Conservation (phyloP, 2,888 invertebrate genomes). For the Lepidonotus clava region DNA sequence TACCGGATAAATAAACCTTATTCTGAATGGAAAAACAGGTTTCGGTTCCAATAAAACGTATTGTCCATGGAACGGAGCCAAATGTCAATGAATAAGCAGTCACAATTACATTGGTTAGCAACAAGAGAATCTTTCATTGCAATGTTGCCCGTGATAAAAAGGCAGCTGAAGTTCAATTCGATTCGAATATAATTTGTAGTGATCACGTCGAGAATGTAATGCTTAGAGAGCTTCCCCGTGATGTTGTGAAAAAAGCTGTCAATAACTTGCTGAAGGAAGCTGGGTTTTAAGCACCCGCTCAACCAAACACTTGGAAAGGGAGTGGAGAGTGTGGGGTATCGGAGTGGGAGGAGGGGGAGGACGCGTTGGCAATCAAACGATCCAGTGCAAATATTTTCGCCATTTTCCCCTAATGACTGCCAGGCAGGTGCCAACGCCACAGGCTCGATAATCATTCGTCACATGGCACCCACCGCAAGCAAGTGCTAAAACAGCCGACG, state of each 20-base stretch:
- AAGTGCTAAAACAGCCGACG: background rate
- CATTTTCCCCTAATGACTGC: slow-evolving; percentile 9
- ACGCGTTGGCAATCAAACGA: slow-evolving; percentile 16
- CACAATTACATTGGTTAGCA: too few species aligned
- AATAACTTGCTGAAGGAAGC: too few species aligned
- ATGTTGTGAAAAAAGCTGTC: too few species aligned
- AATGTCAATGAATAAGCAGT: too few species aligned
- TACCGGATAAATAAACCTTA: too few species aligned
- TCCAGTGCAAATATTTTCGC: slow-evolving; percentile 24
- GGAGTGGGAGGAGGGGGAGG: background rate
- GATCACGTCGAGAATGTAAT: background rate
- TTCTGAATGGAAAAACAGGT: too few species aligned
- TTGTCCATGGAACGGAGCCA: too few species aligned
- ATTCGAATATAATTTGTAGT: background rate
- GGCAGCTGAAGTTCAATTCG: background rate
- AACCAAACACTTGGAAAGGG: background rate
- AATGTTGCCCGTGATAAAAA: too few species aligned
- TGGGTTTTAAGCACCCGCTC: background rate
- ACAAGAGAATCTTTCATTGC: too few species aligned
- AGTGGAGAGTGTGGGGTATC: background rate
- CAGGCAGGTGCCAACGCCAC: background rate
- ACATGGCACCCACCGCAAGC: background rate
- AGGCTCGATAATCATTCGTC: background rate
- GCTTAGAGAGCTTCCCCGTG: background rate
- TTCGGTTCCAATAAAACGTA: too few species aligned